Base-by-base conservation (phyloP, 1,140 invertebrate species). In the Mercenaria mercenaria region DNA sequence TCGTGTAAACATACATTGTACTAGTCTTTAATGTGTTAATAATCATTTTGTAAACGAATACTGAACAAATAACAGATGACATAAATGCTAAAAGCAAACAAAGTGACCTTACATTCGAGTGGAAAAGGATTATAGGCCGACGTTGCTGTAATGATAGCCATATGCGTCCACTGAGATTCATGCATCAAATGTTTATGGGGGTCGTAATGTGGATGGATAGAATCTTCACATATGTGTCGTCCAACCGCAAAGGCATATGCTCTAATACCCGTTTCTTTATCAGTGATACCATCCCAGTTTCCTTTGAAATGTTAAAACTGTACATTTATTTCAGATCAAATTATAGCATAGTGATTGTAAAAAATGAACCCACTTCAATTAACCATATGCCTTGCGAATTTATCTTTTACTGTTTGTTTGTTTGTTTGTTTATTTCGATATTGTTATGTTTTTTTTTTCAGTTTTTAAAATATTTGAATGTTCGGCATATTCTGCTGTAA, bases 261-360 rank as follows among this genome's bases (percentile, higher is more conserved):
- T 20, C 90, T 81, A 23, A 94, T 91, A 43, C 91, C 91, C 50
- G 91, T 92, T 77, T 94, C 93, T 10, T 92, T 76, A 85, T 94
- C 93, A 77, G 82, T 74, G 61, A 93, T 83, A 34, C 93, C 93
- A 91, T 93, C 91, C 93, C 93, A 94, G 61, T 94, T 93, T 11
- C 88, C 93, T 93, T 67, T 26, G 74, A 79, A 26, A 74, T 34
- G n/a, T n/a, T n/a, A n/a, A n/a, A n/a, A n/a, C n/a, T n/a, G n/a
- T n/a, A n/a, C n/a, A 52, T 59, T 41, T 52, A 79, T 32, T 11
- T n/a, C n/a, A n/a, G n/a, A n/a, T n/a, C n/a, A n/a, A 76, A 13
- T 18, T 76, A 76, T 39, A 34, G 10, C 10, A 34, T 76, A 11
- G 11, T 13, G 29, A 11, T 41, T 76, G 11, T 13, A 20, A 37